Evolutionary conservation across 2,888 invertebrate genomes (phyloP).

Genomic region (Drosophila antonietae): DNA sequence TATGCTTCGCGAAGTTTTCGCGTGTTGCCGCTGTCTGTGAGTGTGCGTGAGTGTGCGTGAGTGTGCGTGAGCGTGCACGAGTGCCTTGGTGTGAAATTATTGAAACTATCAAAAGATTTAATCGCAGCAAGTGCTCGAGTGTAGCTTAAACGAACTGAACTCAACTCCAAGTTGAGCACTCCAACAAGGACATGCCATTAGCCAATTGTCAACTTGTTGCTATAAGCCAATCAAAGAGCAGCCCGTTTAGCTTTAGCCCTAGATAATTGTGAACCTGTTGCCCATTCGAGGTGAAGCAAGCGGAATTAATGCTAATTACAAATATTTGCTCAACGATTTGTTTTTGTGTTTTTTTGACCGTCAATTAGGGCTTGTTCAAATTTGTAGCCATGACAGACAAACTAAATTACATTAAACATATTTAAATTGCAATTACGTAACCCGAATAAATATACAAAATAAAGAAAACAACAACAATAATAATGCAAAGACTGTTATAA

Average conservation of each 20-base stretch:
- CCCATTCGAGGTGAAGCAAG: conserved; percentile 18
- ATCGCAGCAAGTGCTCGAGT: conserved; percentile 16
- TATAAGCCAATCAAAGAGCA: conserved; percentile 1
- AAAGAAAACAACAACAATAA: conserved; percentile 20
- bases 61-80: neutral
- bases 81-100: conserved; percentile 23
- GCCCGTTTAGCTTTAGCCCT: neutral
- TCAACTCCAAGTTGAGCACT: too few species aligned
- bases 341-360: conserved; percentile 12
- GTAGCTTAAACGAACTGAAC: conserved; percentile 1
- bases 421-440: conserved; percentile 77
- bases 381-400: conserved; percentile 25
- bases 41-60: neutral
- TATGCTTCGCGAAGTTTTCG: conserved; percentile 49
- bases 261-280: conserved; percentile 54
- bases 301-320: conserved; percentile 62
- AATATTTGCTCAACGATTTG: conserved; percentile 71
- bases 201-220: conserved; percentile 59
- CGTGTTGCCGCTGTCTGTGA: conserved; percentile 39
- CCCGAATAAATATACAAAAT: conserved; percentile 51
- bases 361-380: conserved; percentile 52
- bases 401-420: conserved; percentile 73
- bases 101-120: conserved; percentile 36
- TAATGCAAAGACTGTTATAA: conserved; percentile 42
- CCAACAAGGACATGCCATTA: neutral